Percentiles rank a stretch among this genome's conserved stretches.
Conservation (phyloP, 1,140 invertebrate genomes). For the Atopsyche davidsoni region DNA sequence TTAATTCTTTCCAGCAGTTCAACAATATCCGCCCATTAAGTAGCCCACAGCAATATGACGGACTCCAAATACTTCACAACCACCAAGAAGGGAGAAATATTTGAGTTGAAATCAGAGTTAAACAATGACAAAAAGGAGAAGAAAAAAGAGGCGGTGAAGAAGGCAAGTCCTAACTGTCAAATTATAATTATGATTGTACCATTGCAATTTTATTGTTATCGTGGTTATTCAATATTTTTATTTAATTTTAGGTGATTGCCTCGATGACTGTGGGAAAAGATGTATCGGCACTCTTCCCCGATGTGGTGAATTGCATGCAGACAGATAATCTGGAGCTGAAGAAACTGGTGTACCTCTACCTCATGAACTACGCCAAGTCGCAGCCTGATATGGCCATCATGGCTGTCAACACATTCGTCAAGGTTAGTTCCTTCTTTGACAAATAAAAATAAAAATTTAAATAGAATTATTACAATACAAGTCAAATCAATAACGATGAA, state of each 20-base stretch:
- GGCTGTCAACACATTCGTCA: conserved; percentile 99
- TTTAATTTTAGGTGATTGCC: conserved; percentile 80
- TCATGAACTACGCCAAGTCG: conserved; percentile 99
- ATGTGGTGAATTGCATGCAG: conserved; percentile 99
- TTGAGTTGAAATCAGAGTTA: conserved; percentile 97
- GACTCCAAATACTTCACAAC: conserved; percentile 99
- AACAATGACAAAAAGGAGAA: conserved; percentile 99
- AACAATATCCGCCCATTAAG: not conserved
- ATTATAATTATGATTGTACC: conserved; percentile 3
- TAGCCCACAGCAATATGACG: conserved; percentile 67
- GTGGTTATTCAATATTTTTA: conserved; percentile 4
- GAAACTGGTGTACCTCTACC: conserved; percentile 97
- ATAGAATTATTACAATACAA: conserved; percentile 8
- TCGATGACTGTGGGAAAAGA: conserved; percentile 99
- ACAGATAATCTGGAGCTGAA: conserved; percentile 99
- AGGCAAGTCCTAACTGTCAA: conserved; percentile 51
- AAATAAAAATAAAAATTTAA: conserved; percentile 10
- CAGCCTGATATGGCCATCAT: conserved; percentile 99
- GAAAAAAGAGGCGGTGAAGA: conserved; percentile 99
- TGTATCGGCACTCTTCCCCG: conserved; percentile 94
- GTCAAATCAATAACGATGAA: not conserved
- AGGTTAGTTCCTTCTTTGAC: conserved; percentile 54
- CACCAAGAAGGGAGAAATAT: conserved; percentile 99
- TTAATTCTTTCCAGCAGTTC: conserved; percentile 8
- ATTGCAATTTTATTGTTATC: conserved; percentile 7